phyloP scores from a whole-genome alignment of 2,888 invertebrate genomes.

The Dichetophora obliterata region DNA sequence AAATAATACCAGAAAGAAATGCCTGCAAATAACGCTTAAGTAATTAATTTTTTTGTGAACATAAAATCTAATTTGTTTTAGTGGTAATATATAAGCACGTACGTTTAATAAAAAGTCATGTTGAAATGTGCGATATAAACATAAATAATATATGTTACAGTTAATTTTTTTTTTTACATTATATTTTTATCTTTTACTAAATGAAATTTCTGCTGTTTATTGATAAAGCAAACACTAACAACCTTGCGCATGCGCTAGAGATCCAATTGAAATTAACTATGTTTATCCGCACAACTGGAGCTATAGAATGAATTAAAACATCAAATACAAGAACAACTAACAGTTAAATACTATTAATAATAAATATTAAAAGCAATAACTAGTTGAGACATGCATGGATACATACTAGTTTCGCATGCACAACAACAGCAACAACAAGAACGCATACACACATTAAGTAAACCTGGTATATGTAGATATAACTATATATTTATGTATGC shows the following conservation, averaged over 20 bases:
- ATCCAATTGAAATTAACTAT: too few relatives aligned
- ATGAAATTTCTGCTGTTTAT: neutral
- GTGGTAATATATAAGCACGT: constrained; percentile 11
- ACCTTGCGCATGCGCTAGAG: too few relatives aligned
- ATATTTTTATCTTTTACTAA: neutral
- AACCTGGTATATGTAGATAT: constrained; percentile 11
- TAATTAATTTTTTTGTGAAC: constrained; percentile 28
- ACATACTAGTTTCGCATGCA: neutral
- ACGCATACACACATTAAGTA: constrained; percentile 6
- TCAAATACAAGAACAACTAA: too few relatives aligned
- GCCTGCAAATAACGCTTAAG: constrained; percentile 11
- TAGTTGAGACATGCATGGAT: too few relatives aligned
- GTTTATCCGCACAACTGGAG: too few relatives aligned
- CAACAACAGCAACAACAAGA: constrained; percentile 5
- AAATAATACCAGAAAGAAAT: constrained; percentile 1
- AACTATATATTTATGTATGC: constrained; percentile 18
- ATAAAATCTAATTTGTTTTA: constrained; percentile 25
- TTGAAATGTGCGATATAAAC: constrained; percentile 16
- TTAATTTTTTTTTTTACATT: neutral
- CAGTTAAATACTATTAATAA: too few relatives aligned
- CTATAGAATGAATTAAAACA: too few relatives aligned
- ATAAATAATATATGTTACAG: neutral
- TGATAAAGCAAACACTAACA: too few relatives aligned
- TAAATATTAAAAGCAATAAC: too few relatives aligned
- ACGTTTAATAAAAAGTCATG: constrained; percentile 19